These are phyloP conservation scores for Neolamprologus sp. DNA, from an alignment of 2,113 vertebrate species.

Conservation along the genomic window DNA sequence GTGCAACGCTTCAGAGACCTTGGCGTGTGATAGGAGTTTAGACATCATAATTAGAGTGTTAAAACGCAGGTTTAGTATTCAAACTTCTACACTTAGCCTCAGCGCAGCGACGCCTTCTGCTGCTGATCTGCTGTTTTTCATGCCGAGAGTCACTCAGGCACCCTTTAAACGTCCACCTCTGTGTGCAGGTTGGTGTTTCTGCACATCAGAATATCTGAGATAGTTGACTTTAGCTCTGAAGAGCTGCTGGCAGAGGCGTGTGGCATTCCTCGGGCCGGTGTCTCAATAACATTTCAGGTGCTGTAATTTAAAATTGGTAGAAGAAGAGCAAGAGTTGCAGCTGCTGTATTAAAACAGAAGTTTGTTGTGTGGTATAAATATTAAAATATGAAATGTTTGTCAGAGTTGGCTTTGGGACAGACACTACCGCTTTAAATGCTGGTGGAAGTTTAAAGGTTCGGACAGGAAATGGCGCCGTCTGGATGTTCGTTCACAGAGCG, in stretches of 20 bases:
- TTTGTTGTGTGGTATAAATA: background rate
- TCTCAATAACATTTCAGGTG: background rate
- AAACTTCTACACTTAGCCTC: background rate
- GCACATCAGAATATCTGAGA: background rate
- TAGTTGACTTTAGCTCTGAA: background rate
- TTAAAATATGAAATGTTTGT: background rate
- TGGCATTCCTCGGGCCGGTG: background rate
- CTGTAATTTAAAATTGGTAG: background rate
- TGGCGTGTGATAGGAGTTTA: background rate
- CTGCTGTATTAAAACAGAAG: background rate
- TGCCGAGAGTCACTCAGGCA: background rate
- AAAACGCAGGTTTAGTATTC: background rate
- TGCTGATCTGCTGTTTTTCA: background rate
- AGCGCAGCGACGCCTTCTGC: background rate
- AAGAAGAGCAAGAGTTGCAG: background rate
- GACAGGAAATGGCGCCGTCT: background rate
- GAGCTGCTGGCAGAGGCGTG: background rate
- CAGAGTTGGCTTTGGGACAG: background rate
- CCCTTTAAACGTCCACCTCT: background rate
- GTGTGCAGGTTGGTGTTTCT: background rate
- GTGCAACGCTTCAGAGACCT: background rate
- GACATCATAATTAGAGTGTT: background rate
- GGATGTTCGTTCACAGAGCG: background rate
- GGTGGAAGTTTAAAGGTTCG: background rate
- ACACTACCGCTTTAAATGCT: background rate